Evolutionary conservation across 2,797 vertebrate species (phyloP).

Genomic region (Meriones psammophilus): DNA sequence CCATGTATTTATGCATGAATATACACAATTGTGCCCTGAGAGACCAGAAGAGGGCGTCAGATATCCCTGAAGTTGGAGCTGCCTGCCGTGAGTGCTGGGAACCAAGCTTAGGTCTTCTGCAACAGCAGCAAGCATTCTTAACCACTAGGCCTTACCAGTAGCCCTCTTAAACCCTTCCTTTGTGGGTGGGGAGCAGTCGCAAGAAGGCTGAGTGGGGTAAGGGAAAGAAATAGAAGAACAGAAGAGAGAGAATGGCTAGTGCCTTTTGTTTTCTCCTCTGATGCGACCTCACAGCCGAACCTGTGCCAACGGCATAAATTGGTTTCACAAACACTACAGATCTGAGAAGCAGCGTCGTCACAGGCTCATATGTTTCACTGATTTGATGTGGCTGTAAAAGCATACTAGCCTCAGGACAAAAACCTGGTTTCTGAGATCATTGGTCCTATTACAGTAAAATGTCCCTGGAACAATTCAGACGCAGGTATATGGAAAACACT

Average conservation of each 20-base stretch:
- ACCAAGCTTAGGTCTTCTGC: not conserved
- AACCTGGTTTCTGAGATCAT: constrained; percentile 83
- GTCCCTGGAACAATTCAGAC: constrained; percentile 73
- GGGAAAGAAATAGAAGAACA: not conserved
- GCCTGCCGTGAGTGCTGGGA: not conserved
- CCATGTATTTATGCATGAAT: not conserved
- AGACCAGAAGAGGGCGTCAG: not conserved
- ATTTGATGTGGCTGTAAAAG: constrained; percentile 77
- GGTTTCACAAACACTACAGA: constrained; percentile 65
- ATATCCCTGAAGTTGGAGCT: not conserved
- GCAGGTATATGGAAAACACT: constrained; percentile 79
- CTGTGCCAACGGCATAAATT: constrained; percentile 57
- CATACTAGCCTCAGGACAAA: constrained; percentile 77
- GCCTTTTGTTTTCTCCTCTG: not conserved
- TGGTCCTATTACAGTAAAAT: constrained; percentile 75
- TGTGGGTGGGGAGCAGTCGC: not conserved
- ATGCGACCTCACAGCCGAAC: not conserved
- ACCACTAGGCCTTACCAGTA: not conserved
- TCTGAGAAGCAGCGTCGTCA: constrained; percentile 69
- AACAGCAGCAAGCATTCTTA: not conserved
- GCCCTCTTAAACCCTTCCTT: not conserved
- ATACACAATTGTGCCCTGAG: not conserved
- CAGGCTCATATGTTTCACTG: constrained; percentile 61
- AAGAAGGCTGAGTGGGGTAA: too few relatives aligned
- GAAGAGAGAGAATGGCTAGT: not conserved